These are phyloP conservation scores for Urocitellus parryii DNA, from an alignment of 2,113 vertebrate genomes.

Conservation along the genomic window DNA sequence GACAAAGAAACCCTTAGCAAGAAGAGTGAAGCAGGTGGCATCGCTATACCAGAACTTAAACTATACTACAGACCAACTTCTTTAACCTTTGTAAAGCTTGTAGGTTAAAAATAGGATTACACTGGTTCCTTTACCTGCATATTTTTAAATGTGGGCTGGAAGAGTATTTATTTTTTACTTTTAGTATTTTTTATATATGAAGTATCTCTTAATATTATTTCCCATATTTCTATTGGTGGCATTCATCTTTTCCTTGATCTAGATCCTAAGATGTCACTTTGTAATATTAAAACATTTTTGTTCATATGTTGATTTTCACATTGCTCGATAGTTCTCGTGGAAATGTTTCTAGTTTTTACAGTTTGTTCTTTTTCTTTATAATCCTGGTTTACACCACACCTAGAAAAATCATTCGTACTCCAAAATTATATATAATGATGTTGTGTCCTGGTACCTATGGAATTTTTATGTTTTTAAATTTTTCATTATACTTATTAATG, in stretches of 20 bases:
- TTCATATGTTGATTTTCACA: constrained; percentile 28
- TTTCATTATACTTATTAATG: too few species aligned
- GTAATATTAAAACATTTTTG: constrained; percentile 5
- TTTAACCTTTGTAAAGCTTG: background rate
- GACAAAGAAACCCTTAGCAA: too few species aligned
- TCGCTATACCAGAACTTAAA: too few species aligned
- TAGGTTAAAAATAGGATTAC: background rate
- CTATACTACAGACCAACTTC: background rate
- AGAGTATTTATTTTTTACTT: constrained; percentile 14
- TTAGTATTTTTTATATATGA: background rate
- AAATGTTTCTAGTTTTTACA: constrained; percentile 35
- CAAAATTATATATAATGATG: background rate
- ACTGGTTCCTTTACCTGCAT: background rate
- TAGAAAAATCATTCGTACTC: background rate
- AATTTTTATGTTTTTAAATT: too few species aligned
- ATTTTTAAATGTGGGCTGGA: background rate
- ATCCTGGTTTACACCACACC: background rate
- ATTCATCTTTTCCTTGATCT: background rate
- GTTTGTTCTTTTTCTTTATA: constrained; percentile 24
- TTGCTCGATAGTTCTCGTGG: constrained; percentile 3
- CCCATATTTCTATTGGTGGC: background rate
- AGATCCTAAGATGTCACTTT: background rate
- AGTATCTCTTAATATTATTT: background rate
- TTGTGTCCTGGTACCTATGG: background rate
- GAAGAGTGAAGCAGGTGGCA: too few species aligned